These are phyloP conservation scores for Poecile montanus DNA, from an alignment of 2,797 vertebrate genomes.

Conservation along the genomic window DNA sequence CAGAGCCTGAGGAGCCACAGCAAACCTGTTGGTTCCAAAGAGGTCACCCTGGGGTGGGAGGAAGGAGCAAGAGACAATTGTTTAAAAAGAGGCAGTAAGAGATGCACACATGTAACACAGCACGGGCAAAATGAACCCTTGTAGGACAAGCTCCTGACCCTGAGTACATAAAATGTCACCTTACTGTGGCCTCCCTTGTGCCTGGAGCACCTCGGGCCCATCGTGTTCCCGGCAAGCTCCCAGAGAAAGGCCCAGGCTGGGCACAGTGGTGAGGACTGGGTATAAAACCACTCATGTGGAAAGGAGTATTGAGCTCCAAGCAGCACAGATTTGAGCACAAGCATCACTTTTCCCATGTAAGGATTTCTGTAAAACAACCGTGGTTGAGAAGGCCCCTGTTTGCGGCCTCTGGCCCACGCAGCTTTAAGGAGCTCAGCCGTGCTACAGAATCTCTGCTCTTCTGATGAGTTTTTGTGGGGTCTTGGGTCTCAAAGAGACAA, in stretches of 20 bases:
- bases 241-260: not conserved
- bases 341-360: rapidly evolving
- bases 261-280: not conserved
- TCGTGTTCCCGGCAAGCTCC: rapidly evolving
- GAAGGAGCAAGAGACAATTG: not conserved
- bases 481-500: too few relatives aligned
- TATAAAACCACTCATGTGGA: rapidly evolving
- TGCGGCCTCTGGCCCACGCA: rapidly evolving
- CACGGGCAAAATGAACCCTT: rapidly evolving
- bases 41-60: rapidly evolving
- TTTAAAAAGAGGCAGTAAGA: not conserved
- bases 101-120: too few relatives aligned
- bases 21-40: not conserved
- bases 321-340: not conserved
- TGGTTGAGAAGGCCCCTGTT: not conserved
- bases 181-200: rapidly evolving
- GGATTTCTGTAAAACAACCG: not conserved
- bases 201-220: not conserved
- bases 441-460: not conserved
- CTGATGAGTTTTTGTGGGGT: too few relatives aligned
- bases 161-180: rapidly evolving
- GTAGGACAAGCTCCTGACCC: rapidly evolving
- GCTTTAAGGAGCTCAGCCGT: not conserved
- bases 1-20: not conserved
- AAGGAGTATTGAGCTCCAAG: not conserved